Base-by-base conservation (phyloP, 2,888 invertebrate genomes). In the Cyclophora punctaria region DNA sequence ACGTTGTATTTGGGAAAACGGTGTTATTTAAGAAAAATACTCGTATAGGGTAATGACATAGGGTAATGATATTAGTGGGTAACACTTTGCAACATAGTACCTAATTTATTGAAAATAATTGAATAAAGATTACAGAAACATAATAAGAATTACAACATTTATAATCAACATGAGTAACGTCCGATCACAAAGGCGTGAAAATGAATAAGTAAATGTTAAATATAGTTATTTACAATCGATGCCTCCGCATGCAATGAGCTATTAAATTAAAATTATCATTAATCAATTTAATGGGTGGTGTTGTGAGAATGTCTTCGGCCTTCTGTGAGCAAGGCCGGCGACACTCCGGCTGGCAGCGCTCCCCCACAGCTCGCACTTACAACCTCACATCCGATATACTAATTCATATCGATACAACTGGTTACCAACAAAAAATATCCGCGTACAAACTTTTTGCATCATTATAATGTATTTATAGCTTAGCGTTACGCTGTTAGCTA, bases 251-350 rank as follows among this genome's bases (percentile, higher is more conserved):
- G 52, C 57, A 65, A 65, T 64, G 59, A 56, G 60, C 58, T 64
- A 71, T 65, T 66, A 67, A 70, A 71, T 71, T 59, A 66, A 66
- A 60, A 58, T 64, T 64, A 63, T 69, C 60, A 71, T 69, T 64
- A 67, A 69, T 71, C 70, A 73, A 69, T 67, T 60, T 69, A 70
- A 71, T 71, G 62, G 67, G 63, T 63, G 51, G 66, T 67, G 67
- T 57, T 65, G 64, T 64, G 56, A 35, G 47, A 48, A 51, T 5
- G 37, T 37, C 37, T 37, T 57, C 73, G 76, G 75, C 83, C 83
- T 83, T 81, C 78, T 67, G 60, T 35, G 40, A 48, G 62, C 82
- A 84, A 84, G 84, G 84, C 75, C 82, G 83, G 79, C 82, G 80
- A 77, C 81, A 74, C 62, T 69, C 72, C 66, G 83, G 72, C 83